Conservation (phyloP, 1,140 invertebrate genomes). For the Ceratina australensis region DNA sequence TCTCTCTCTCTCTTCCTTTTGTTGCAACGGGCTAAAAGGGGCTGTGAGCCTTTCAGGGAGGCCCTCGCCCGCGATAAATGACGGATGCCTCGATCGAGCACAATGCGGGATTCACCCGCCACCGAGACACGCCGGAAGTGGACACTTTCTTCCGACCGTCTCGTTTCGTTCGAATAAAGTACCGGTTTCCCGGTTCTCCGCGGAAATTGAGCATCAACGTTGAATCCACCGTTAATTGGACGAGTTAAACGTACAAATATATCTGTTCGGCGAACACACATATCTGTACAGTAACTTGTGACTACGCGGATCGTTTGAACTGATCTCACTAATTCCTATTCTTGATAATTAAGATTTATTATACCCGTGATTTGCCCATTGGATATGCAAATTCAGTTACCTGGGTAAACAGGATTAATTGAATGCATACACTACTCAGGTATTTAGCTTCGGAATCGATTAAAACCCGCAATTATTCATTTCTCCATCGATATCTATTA, state of each 20-base stretch:
- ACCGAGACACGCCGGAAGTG: slow-evolving; percentile 35
- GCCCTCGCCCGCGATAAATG: slow-evolving; percentile 38
- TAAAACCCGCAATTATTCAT: not conserved
- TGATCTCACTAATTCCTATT: no score
- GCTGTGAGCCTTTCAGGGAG: slow-evolving; percentile 38
- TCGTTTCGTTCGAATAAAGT: not conserved
- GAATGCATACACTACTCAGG: no score
- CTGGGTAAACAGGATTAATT: no score
- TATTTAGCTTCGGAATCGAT: not conserved
- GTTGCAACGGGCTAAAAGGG: slow-evolving; percentile 38
- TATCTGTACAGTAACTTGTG: not conserved
- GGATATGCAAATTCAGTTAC: no score
- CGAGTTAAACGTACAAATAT: not conserved
- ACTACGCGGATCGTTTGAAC: no score
- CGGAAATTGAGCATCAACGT: slow-evolving; percentile 1
- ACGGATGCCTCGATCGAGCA: slow-evolving; percentile 36
- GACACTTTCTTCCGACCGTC: not conserved
- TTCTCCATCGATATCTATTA: slow-evolving; percentile 24
- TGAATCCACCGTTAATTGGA: not conserved
- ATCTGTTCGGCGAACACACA: not conserved
- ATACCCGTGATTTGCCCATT: no score
- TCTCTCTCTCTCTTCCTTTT: slow-evolving; percentile 46
- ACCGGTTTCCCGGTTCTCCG: not conserved
- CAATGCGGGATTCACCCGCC: slow-evolving; percentile 46
- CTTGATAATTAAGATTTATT: no score